Conservation (phyloP, 2,888 invertebrate genomes). For the Thumatha senex region DNA sequence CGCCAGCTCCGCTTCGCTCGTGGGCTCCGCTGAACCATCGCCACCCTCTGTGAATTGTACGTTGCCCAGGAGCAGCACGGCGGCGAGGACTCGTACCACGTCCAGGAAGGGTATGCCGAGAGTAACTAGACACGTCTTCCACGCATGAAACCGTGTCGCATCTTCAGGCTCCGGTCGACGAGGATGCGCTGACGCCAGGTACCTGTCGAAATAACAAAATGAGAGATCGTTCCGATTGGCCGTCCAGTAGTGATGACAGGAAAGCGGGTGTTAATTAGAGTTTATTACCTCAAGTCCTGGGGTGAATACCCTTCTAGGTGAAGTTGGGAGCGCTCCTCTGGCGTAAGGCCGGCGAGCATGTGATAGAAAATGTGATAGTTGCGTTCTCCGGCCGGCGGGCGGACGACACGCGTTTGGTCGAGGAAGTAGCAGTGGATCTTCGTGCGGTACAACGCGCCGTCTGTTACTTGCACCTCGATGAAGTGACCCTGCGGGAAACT, state of each 20-base stretch:
- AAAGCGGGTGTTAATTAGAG: neutral
- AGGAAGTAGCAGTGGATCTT: conserved; percentile 98
- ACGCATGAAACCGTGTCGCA: conserved; percentile 89
- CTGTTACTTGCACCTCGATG: conserved; percentile 97
- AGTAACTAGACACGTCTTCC: conserved; percentile 95
- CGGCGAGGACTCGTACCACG: conserved; percentile 95
- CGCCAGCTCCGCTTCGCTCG: conserved; percentile 92
- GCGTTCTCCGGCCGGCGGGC: conserved; percentile 93
- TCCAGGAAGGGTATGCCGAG: conserved; percentile 97
- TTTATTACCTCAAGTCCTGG: conserved; percentile 87
- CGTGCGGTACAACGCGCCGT: conserved; percentile 96
- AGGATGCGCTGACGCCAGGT: conserved; percentile 87
- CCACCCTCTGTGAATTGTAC: conserved; percentile 93
- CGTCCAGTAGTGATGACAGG: neutral
- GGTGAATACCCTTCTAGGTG: conserved; percentile 94
- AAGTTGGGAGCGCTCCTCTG: conserved; percentile 93
- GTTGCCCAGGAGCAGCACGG: conserved; percentile 95
- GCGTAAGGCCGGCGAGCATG: conserved; percentile 93
- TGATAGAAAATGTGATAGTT: conserved; percentile 99
- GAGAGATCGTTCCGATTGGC: neutral
- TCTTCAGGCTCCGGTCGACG: conserved; percentile 81
- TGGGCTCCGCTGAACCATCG: conserved; percentile 89
- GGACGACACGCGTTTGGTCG: conserved; percentile 96
- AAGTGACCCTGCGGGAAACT: conserved; percentile 89
- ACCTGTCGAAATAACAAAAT: conserved; percentile 55